phyloP scores from a whole-genome alignment of 2,888 invertebrate genomes.

The Brachycybe producta region DNA sequence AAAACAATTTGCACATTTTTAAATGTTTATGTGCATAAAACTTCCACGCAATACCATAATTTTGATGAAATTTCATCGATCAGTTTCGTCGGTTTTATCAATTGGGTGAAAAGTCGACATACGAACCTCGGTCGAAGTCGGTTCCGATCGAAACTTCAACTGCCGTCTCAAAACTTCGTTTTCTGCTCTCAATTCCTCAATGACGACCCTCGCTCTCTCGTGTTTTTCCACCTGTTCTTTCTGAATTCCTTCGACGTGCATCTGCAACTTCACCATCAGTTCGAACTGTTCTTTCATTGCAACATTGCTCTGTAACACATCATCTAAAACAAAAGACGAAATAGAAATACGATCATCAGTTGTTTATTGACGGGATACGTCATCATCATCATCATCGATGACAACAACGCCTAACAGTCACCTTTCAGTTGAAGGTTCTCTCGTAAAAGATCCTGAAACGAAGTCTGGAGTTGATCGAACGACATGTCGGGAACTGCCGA shows the following conservation, averaged over 20 bases:
- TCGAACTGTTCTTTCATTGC: slow-evolving; percentile 9
- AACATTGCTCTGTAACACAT: background rate
- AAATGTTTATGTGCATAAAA: too few relatives aligned
- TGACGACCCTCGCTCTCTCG: slow-evolving; percentile 1
- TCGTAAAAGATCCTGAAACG: background rate
- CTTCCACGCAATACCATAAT: too few relatives aligned
- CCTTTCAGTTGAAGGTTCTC: slow-evolving; percentile 5
- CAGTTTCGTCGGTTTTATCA: too few relatives aligned
- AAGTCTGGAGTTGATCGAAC: background rate
- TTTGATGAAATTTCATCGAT: too few relatives aligned
- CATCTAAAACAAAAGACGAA: slow-evolving; percentile 1
- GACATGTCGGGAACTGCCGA: background rate
- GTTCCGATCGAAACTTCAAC: too few relatives aligned
- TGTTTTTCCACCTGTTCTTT: slow-evolving; percentile 1
- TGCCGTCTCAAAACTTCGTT: too few relatives aligned
- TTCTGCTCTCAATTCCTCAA: slow-evolving; percentile 1
- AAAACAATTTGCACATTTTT: background rate
- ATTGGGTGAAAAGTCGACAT: background rate
- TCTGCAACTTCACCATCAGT: slow-evolving; percentile 1
- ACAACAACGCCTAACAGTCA: background rate
- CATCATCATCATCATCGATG: background rate
- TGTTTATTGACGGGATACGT: too few relatives aligned
- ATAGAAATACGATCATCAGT: background rate
- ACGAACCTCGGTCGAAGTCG: background rate
- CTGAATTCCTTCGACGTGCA: background rate